Conservation (phyloP, 2,888 invertebrate species). For the Ectemnius cavifrons region DNA sequence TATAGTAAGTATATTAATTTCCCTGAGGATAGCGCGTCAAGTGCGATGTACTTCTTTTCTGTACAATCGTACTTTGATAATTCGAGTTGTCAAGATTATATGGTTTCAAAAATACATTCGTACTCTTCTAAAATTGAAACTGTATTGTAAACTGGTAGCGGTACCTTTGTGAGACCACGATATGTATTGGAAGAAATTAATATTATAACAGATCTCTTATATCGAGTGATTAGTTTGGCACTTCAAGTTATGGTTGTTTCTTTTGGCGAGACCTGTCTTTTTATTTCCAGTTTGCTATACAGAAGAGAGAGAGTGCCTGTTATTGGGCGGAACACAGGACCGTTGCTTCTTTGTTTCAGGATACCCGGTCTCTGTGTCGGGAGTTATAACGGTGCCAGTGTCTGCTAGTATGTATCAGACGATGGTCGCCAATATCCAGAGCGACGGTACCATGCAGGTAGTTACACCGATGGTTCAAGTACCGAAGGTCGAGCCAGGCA, state of each 20-base stretch:
- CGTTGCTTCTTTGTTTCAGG: slow-evolving; percentile 79
- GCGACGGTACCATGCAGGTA: slow-evolving; percentile 90
- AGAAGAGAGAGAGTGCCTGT: slow-evolving; percentile 44
- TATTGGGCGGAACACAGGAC: slow-evolving; percentile 48
- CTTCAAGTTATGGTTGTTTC: too few relatives aligned
- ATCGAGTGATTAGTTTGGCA: too few relatives aligned
- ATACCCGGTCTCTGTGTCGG: slow-evolving; percentile 91
- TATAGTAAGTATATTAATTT: slow-evolving; percentile 41
- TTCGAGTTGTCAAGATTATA: too few relatives aligned
- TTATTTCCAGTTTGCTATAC: slow-evolving; percentile 56
- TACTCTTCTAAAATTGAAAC: slow-evolving; percentile 21
- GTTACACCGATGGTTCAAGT: slow-evolving; percentile 90
- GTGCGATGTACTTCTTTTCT: slow-evolving; percentile 23
- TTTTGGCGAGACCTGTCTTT: background rate
- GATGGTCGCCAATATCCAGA: slow-evolving; percentile 94
- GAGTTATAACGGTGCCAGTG: slow-evolving; percentile 97
- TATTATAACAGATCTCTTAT: too few relatives aligned
- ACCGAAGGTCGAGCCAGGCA: slow-evolving; percentile 87
- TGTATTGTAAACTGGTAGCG: slow-evolving; percentile 52
- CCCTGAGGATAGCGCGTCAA: slow-evolving; percentile 40
- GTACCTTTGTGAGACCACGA: background rate
- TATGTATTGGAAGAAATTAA: too few relatives aligned
- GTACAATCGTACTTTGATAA: background rate
- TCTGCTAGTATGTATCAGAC: slow-evolving; percentile 97
- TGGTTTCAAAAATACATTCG: background rate